These are phyloP conservation scores for Drosophila nasuta DNA, from an alignment of 1,140 invertebrate species.

Conservation along the genomic window DNA sequence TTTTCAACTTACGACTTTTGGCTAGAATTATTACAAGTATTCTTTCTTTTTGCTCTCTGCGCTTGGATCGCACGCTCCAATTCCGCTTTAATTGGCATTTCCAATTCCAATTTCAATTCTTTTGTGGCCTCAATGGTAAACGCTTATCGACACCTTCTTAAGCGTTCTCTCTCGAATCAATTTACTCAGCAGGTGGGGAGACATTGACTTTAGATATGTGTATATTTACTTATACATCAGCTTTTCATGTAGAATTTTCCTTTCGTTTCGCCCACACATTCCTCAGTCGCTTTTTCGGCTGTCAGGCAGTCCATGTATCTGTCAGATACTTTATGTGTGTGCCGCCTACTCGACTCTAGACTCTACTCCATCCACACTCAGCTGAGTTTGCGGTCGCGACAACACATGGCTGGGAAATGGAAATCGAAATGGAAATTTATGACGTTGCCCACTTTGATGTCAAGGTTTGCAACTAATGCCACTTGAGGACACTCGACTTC, in stretches of 20 bases:
- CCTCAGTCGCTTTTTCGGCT: conserved; percentile 54
- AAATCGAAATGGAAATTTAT: conserved; percentile 53
- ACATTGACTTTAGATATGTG: not conserved
- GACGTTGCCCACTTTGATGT: conserved; percentile 71
- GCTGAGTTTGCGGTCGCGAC: conserved; percentile 46
- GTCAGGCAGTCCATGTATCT: conserved; percentile 55
- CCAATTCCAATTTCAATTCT: conserved; percentile 26
- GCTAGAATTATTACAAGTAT: conserved; percentile 38
- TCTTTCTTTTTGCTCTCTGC: not conserved
- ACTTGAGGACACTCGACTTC: conserved; percentile 53
- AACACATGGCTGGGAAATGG: conserved; percentile 23
- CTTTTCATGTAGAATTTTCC: not conserved
- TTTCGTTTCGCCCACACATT: conserved; percentile 17
- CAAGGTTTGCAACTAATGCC: conserved; percentile 60
- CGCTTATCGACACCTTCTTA: conserved; percentile 38
- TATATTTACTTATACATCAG: not conserved
- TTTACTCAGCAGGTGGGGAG: conserved; percentile 14
- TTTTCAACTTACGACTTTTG: conserved; percentile 19
- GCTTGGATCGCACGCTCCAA: conserved; percentile 74
- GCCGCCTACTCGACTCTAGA: conserved; percentile 40
- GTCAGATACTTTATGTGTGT: conserved; percentile 61
- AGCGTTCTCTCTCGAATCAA: conserved; percentile 31
- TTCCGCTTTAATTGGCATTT: not conserved
- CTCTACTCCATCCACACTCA: conserved; percentile 39
- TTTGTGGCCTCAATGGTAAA: not conserved